phyloP scores from a whole-genome alignment of 2,888 invertebrate species.

The Agrotis segetum region DNA sequence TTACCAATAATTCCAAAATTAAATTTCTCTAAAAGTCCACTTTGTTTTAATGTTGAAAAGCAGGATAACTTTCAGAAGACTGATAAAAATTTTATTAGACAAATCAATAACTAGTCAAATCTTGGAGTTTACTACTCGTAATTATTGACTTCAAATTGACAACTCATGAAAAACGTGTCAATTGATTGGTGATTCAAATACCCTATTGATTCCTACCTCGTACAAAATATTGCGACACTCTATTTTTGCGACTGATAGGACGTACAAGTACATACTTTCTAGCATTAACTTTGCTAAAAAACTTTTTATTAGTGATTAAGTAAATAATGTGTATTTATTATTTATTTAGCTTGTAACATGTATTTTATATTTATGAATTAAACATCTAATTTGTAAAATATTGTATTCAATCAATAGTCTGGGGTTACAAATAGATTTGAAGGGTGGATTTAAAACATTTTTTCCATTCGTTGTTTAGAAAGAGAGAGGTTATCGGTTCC shows the following conservation, averaged over 20 bases:
- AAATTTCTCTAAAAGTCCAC: no score
- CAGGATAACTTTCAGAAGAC: no score
- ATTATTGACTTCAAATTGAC: no score
- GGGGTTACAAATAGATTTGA: constrained; percentile 15
- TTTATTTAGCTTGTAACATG: constrained; percentile 28
- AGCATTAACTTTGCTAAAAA: not conserved
- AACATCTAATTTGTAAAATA: constrained; percentile 15
- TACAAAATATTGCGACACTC: constrained; percentile 32
- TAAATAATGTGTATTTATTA: constrained; percentile 15
- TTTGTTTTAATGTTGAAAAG: no score
- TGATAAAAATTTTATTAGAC: no score
- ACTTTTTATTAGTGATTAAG: constrained; percentile 22
- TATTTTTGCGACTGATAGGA: constrained; percentile 41
- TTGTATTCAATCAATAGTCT: constrained; percentile 14
- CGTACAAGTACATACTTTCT: constrained; percentile 3
- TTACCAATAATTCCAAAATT: no score
- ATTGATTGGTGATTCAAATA: no score
- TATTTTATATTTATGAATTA: constrained; percentile 11
- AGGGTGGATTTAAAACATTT: not conserved
- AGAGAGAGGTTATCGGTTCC: no score
- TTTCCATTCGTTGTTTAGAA: not conserved
- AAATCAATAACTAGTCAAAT: no score
- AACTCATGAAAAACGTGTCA: no score
- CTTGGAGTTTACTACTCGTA: no score
- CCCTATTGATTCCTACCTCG: constrained; percentile 24